phyloP scores from a whole-genome alignment of 2,797 vertebrate genomes.

The Hyperoplus lanceolatus region DNA sequence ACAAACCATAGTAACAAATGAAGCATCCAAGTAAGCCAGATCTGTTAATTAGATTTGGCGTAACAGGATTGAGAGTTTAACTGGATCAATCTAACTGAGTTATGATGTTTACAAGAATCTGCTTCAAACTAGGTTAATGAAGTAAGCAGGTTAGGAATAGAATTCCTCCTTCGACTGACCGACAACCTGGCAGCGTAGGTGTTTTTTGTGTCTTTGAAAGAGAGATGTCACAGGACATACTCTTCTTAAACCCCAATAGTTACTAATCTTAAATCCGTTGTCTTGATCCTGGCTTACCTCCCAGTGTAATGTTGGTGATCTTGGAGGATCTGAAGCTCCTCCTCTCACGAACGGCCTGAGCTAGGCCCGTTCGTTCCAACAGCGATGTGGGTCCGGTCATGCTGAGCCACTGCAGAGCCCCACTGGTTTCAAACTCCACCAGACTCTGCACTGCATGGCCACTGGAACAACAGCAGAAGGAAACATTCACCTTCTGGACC shows the following conservation, averaged over 20 bases:
- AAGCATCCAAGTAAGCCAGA: neutral
- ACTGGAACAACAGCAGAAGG: conserved; percentile 60
- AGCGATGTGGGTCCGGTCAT: conserved; percentile 69
- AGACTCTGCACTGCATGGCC: conserved; percentile 85
- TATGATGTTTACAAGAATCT: conserved; percentile 33
- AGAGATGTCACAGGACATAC: neutral
- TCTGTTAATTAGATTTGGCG: conserved; percentile 24
- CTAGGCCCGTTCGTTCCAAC: conserved; percentile 78
- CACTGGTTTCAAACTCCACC: conserved; percentile 80
- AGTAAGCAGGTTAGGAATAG: conserved; percentile 20
- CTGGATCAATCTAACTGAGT: conserved; percentile 37
- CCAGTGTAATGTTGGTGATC: conserved; percentile 84
- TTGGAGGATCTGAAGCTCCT: conserved; percentile 73
- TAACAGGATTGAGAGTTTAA: conserved; percentile 42
- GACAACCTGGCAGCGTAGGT: neutral
- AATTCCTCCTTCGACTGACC: conserved; percentile 2
- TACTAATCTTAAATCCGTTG: neutral
- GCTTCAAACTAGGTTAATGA: conserved; percentile 22
- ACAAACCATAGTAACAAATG: conserved; percentile 11
- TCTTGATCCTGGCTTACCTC: conserved; percentile 73
- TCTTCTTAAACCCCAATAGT: neutral
- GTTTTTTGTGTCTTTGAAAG: neutral
- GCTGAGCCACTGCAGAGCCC: conserved; percentile 74
- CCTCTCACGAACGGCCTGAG: conserved; percentile 62
- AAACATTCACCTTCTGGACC: neutral